These are phyloP conservation scores for Oscheius myriophilus DNA, from an alignment of 2,888 invertebrate genomes.

Conservation along the genomic window DNA sequence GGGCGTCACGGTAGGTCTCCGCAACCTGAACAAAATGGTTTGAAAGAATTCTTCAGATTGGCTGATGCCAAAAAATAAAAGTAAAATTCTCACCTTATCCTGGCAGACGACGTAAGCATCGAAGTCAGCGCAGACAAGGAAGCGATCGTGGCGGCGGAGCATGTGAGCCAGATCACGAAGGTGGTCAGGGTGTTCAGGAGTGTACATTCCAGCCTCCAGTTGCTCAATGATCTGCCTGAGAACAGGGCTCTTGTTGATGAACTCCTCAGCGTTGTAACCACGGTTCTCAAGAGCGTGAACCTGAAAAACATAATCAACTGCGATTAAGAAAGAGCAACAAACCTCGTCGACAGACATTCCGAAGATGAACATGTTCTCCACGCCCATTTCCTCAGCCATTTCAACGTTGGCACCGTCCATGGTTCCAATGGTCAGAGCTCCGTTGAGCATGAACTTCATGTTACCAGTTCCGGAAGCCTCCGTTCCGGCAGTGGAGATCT, in stretches of 20 bases:
- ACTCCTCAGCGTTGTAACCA: conserved; percentile 87
- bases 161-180: conserved; percentile 90
- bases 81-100: conserved; percentile 84
- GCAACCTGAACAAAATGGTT: conserved; percentile 55
- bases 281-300: conserved; percentile 76
- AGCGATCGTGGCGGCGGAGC: conserved; percentile 90
- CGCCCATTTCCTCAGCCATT: conserved; percentile 93
- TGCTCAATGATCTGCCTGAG: conserved; percentile 91
- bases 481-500: conserved; percentile 98
- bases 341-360: conserved; percentile 86
- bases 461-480: conserved; percentile 99
- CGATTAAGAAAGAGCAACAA: not conserved
- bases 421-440: conserved; percentile 97
- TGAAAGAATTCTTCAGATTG: no score
- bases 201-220: conserved; percentile 92
- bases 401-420: conserved; percentile 99
- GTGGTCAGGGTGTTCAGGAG: conserved; percentile 79
- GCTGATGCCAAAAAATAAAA: no score
- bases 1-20: conserved; percentile 52
- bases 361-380: conserved; percentile 96
- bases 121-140: conserved; percentile 91
- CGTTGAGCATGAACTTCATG: conserved; percentile 99
- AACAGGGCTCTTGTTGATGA: conserved; percentile 89
- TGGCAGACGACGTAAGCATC: conserved; percentile 92
- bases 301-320: not conserved